Conservation (phyloP, 2,888 invertebrate genomes). For the Leptopilina syphax region DNA sequence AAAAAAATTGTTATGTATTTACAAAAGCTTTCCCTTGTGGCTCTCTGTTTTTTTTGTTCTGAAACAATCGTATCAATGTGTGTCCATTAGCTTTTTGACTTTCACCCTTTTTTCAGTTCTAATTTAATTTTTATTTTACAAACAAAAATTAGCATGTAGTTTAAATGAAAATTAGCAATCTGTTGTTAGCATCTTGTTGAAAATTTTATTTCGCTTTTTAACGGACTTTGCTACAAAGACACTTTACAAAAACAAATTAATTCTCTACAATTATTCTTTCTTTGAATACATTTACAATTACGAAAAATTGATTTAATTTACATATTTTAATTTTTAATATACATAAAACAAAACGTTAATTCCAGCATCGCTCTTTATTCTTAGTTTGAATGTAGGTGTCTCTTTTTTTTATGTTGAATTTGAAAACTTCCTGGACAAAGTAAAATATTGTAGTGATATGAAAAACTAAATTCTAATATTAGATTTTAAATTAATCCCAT, state of each 20-base stretch:
- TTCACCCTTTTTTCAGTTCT: no score
- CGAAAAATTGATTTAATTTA: background rate
- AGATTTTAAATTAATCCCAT: background rate
- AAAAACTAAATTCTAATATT: no score
- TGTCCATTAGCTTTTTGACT: background rate
- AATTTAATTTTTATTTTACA: no score
- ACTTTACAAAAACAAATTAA: background rate
- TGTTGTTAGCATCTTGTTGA: background rate
- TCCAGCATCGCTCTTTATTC: background rate
- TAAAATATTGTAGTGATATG: no score
- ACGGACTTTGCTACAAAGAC: background rate
- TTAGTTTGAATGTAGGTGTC: background rate
- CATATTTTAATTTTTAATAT: no score
- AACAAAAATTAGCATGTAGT: background rate
- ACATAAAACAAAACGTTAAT: background rate
- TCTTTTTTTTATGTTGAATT: no score
- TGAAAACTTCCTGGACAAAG: no score
- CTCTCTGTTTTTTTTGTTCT: conserved; percentile 33
- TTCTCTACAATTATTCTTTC: background rate
- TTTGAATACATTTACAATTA: background rate
- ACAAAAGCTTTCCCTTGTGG: conserved; percentile 50
- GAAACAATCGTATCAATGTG: background rate
- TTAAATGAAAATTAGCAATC: background rate
- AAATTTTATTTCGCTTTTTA: background rate
- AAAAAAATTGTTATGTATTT: conserved; percentile 41